phyloP scores from a whole-genome alignment of 2,113 vertebrate species.

The Chaenocephalus aceratus region DNA sequence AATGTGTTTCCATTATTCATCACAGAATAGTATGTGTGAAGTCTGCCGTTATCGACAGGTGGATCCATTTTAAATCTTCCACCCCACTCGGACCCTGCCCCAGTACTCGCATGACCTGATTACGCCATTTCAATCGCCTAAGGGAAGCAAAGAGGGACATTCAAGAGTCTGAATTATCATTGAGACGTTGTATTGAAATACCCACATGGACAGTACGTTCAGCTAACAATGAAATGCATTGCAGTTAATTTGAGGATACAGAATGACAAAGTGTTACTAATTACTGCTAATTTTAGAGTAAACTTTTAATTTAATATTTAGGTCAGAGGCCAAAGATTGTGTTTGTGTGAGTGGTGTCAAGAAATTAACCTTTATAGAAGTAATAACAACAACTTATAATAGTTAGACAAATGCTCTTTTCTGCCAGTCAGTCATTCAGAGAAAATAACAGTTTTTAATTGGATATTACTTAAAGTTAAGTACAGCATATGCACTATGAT shows the following conservation, averaged over 20 bases:
- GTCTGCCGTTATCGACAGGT: background rate
- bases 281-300: background rate
- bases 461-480: too few species aligned
- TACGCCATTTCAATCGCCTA: constrained; percentile 17
- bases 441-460: too few species aligned
- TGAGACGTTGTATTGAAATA: background rate
- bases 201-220: background rate
- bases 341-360: background rate
- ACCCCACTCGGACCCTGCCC: background rate
- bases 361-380: background rate
- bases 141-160: constrained; percentile 9
- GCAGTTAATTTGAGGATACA: constrained; percentile 1
- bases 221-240: background rate
- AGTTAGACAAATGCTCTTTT: background rate
- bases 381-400: background rate
- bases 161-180: constrained; percentile 2
- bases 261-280: constrained; percentile 23
- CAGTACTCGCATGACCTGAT: constrained; percentile 3
- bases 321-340: background rate
- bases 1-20: background rate
- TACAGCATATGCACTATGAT: too few species aligned
- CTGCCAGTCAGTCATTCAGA: background rate
- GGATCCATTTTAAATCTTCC: background rate
- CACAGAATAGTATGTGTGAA: background rate
- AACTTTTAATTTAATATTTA: background rate